phyloP scores from a whole-genome alignment of 2,113 vertebrate species.

The Macheiramphus alcinus region DNA sequence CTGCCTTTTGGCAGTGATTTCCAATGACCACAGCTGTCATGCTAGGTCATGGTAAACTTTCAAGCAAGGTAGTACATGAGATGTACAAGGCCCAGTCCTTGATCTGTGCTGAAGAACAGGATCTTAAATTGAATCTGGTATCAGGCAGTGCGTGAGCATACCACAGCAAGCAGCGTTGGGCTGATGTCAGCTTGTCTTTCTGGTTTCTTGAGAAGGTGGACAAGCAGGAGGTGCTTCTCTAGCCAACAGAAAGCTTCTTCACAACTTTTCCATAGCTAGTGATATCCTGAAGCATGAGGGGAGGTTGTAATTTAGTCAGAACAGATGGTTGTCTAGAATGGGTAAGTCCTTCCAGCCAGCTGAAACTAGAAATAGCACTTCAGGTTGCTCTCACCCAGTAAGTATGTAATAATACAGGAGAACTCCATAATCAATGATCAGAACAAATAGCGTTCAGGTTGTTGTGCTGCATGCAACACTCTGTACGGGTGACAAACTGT shows the following conservation, averaged over 20 bases:
- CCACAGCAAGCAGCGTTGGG: neutral
- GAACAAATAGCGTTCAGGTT: neutral
- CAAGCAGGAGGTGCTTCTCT: neutral
- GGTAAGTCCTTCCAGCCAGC: neutral
- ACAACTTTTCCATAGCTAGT: neutral
- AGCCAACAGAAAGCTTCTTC: neutral
- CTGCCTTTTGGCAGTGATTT: conserved; percentile 61
- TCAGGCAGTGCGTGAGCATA: neutral
- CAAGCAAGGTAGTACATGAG: conserved; percentile 43
- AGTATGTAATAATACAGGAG: neutral
- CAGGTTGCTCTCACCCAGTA: neutral
- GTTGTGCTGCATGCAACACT: neutral
- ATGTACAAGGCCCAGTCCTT: conserved; percentile 38
- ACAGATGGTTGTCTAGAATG: neutral
- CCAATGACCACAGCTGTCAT: conserved; percentile 63
- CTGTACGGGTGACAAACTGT: neutral
- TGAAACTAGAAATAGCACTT: neutral
- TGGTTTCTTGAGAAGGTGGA: neutral
- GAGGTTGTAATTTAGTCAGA: neutral
- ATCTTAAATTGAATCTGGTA: neutral
- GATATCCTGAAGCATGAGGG: neutral
- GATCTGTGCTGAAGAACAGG: neutral
- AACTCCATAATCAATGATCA: neutral
- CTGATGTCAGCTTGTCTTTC: neutral
- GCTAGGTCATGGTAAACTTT: conserved; percentile 68